Evolutionary conservation across 2,888 invertebrate genomes (phyloP).

Genomic region (Resseliella maxima): DNA sequence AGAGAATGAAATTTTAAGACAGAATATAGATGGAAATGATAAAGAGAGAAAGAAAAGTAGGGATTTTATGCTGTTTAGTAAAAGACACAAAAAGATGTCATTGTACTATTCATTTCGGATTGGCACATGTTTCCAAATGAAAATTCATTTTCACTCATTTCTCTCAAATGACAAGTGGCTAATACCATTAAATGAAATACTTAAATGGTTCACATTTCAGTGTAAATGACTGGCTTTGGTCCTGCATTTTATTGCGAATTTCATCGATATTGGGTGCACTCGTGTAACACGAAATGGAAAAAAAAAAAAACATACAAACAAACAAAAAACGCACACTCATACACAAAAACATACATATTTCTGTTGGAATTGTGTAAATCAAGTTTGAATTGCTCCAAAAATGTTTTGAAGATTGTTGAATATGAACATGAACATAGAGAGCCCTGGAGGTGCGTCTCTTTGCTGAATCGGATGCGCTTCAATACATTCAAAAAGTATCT

Average conservation of each 20-base stretch:
- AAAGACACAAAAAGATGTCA: neutral
- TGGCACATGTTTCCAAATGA: neutral
- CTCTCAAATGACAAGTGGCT: neutral
- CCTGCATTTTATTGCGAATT: neutral
- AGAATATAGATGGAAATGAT: too few relatives aligned
- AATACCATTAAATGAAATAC: neutral
- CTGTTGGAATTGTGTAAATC: too few relatives aligned
- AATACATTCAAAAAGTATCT: neutral
- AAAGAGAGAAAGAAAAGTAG: too few relatives aligned
- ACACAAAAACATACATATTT: too few relatives aligned
- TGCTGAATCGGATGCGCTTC: neutral
- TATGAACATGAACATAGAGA: too few relatives aligned
- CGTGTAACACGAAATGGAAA: neutral
- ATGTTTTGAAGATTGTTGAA: too few relatives aligned
- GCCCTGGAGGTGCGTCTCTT: neutral
- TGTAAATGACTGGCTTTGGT: neutral
- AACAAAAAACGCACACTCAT: too few relatives aligned
- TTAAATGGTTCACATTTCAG: neutral
- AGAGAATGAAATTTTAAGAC: too few relatives aligned
- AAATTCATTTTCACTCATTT: neutral
- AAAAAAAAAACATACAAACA: neutral
- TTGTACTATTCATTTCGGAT: neutral
- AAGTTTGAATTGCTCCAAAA: too few relatives aligned
- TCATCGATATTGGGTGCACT: too few relatives aligned
- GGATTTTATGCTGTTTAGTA: too few relatives aligned